These are phyloP conservation scores for Rhegmatorhina hoffmannsi DNA, from an alignment of 2,113 vertebrate genomes.

Conservation along the genomic window DNA sequence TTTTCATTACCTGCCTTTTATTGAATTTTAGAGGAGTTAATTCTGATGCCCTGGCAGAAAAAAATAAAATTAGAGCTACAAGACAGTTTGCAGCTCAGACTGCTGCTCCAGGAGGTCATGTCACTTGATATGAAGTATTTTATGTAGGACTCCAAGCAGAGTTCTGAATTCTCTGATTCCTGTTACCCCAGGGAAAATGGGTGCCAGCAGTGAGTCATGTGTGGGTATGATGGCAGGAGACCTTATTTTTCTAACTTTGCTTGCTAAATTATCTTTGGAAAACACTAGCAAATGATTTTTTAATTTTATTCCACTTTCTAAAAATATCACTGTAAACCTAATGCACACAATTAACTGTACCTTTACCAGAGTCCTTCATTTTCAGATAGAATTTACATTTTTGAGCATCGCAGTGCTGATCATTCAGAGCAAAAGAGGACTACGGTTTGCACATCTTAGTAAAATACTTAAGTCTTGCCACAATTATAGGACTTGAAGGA, in stretches of 20 bases:
- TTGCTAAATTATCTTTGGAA: slow-evolving; percentile 18
- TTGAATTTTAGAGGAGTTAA: slow-evolving; percentile 20
- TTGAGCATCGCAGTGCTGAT: neutral
- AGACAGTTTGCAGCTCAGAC: neutral
- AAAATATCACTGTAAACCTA: neutral
- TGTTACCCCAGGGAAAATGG: neutral
- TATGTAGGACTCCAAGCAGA: neutral
- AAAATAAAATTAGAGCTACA: neutral
- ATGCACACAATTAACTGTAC: neutral
- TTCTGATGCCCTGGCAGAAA: neutral
- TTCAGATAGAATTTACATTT: neutral
- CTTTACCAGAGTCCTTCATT: neutral
- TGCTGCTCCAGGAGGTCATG: slow-evolving; percentile 5
- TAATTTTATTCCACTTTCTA: neutral
- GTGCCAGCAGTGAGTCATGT: neutral
- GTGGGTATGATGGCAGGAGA: neutral
- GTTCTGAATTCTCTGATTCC: neutral
- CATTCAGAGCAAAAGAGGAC: neutral
- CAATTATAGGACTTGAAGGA: neutral
- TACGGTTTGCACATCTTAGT: neutral
- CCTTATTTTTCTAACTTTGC: neutral
- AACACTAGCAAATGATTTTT: neutral
- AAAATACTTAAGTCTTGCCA: neutral
- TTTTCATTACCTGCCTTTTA: neutral
- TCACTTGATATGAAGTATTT: slow-evolving; percentile 7